These are phyloP conservation scores for Tychaedon coryphoeus DNA, from an alignment of 2,113 vertebrate species.

Conservation along the genomic window DNA sequence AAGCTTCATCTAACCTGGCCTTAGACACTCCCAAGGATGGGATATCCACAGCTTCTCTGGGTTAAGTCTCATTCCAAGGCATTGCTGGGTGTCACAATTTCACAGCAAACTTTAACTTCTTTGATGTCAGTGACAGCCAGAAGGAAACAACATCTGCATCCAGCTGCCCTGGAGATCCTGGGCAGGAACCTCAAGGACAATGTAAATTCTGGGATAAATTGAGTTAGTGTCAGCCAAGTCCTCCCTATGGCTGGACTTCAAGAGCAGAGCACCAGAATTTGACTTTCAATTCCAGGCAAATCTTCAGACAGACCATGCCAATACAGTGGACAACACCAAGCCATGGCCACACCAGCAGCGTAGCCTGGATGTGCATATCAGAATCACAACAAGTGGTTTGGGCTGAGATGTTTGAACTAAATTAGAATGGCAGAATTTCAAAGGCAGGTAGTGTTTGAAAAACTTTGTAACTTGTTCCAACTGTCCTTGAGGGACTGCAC, in stretches of 20 bases:
- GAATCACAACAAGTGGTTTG: not conserved
- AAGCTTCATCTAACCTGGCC: fast-evolving
- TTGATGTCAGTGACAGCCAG: not conserved
- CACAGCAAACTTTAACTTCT: not conserved
- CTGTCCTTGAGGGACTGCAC: not conserved
- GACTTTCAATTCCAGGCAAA: not conserved
- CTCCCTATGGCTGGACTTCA: not conserved
- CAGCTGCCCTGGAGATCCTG: not conserved
- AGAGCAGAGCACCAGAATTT: not conserved
- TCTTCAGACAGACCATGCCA: not conserved
- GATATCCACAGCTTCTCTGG: not conserved
- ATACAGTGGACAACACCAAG: not conserved
- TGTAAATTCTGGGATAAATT: not conserved
- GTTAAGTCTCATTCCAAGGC: not conserved
- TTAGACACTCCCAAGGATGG: not conserved
- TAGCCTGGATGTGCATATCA: fast-evolving
- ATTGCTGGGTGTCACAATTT: not conserved
- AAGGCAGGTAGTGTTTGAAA: not conserved
- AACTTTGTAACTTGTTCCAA: not conserved
- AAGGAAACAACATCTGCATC: not conserved
- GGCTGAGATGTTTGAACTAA: not conserved
- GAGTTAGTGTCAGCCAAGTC: too few relatives aligned
- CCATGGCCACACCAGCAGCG: not conserved
- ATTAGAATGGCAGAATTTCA: not conserved
- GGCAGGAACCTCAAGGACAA: not conserved